These are phyloP conservation scores for Zaprionus africanus DNA, from an alignment of 1,140 invertebrate genomes.

Conservation along the genomic window DNA sequence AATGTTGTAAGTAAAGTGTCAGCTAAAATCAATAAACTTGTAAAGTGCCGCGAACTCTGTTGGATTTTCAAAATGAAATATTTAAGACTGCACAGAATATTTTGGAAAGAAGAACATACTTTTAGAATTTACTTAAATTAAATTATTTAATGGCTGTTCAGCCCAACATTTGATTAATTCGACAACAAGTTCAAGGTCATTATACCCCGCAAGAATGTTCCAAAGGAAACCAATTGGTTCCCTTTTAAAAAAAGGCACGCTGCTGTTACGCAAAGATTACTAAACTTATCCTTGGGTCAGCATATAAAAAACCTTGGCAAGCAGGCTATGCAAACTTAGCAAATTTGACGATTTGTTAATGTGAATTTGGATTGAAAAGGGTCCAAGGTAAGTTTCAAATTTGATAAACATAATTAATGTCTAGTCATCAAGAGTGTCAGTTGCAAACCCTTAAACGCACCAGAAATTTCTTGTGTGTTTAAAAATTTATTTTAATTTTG, in stretches of 20 bases:
- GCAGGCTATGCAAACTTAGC: not conserved
- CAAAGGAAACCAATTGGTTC: no score
- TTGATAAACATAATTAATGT: conserved; percentile 25
- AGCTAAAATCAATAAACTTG: conserved; percentile 11
- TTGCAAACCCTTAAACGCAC: not conserved
- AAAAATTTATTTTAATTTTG: conserved; percentile 18
- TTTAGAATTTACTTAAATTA: no score
- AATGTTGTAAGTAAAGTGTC: conserved; percentile 1
- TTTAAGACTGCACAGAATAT: not conserved
- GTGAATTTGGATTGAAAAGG: conserved; percentile 8
- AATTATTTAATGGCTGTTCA: not conserved
- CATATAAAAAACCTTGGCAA: conserved; percentile 10
- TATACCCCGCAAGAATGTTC: no score
- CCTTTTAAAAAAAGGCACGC: no score
- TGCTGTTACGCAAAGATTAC: not conserved
- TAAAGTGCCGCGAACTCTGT: not conserved
- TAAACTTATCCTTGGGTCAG: conserved; percentile 5
- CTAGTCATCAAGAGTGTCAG: conserved; percentile 5
- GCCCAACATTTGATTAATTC: not conserved
- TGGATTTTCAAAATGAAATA: not conserved
- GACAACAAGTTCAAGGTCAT: conserved; percentile 1
- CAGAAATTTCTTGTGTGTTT: conserved; percentile 8
- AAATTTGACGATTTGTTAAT: conserved; percentile 27
- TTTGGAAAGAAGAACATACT: not conserved
- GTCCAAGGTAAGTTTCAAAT: conserved; percentile 16